Conservation (phyloP, 2,797 vertebrate species). For the Takifugu rubripes region DNA sequence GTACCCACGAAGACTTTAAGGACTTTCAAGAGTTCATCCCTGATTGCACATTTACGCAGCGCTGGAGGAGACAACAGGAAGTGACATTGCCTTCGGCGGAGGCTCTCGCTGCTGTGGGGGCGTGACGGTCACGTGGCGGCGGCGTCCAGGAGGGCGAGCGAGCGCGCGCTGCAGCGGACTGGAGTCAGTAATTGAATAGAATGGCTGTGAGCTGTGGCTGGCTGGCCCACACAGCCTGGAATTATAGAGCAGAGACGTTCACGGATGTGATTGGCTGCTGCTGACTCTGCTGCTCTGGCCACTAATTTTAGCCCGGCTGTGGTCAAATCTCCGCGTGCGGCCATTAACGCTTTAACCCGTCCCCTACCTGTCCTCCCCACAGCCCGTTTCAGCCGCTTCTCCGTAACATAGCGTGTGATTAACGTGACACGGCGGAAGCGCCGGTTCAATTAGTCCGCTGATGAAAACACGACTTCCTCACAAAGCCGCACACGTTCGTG, state of each 20-base stretch:
- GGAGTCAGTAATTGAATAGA: constrained; percentile 48
- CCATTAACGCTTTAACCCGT: constrained; percentile 53
- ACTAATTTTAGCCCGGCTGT: constrained; percentile 54
- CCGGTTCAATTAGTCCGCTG: background rate
- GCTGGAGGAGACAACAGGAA: too few species aligned
- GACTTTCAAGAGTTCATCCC: too few species aligned
- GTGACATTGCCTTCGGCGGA: too few species aligned
- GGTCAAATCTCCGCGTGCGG: constrained; percentile 46
- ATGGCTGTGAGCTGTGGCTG: constrained; percentile 65
- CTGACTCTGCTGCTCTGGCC: constrained; percentile 75
- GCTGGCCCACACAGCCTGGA: constrained; percentile 46
- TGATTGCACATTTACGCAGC: too few species aligned
- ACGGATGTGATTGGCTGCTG: constrained; percentile 70
- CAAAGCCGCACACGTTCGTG: too few species aligned
- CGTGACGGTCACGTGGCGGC: too few species aligned
- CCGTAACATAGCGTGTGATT: too few species aligned
- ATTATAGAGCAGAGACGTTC: constrained; percentile 73
- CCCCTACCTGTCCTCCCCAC: constrained; percentile 22
- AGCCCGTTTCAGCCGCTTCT: background rate
- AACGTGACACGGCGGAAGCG: background rate
- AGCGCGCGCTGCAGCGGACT: constrained; percentile 14
- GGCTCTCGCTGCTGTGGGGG: too few species aligned
- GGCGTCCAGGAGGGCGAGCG: too few species aligned
- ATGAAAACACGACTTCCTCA: too few species aligned
- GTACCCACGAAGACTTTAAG: too few species aligned